These are phyloP conservation scores for Calephelis virginiensis DNA, from an alignment of 1,140 invertebrate species.

Conservation along the genomic window DNA sequence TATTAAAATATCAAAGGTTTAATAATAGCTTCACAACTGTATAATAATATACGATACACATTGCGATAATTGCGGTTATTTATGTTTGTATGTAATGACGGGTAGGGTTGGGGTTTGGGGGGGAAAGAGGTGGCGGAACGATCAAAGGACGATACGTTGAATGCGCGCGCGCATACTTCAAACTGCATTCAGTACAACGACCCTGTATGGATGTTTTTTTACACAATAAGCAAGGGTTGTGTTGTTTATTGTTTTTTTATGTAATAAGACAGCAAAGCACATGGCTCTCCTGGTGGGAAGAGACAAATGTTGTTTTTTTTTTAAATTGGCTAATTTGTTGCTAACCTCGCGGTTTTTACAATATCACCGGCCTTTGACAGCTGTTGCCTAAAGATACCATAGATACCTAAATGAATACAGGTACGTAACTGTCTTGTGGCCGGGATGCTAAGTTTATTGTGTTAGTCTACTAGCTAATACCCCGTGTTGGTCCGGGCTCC, in stretches of 20 bases:
- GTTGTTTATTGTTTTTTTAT: neutral
- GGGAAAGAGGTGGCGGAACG: slow-evolving; percentile 11
- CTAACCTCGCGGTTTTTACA: too few species aligned
- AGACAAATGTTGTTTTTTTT: too few species aligned
- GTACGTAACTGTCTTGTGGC: too few species aligned
- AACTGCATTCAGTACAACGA: slow-evolving; percentile 26
- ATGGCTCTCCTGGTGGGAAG: neutral
- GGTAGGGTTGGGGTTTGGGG: neutral
- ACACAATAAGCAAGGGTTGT: neutral
- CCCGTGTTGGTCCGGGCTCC: too few species aligned
- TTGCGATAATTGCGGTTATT: slow-evolving; percentile 32
- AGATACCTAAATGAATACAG: too few species aligned
- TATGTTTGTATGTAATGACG: slow-evolving; percentile 23
- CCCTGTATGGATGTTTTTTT: slow-evolving; percentile 21
- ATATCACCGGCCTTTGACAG: too few species aligned
- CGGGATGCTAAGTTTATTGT: too few species aligned
- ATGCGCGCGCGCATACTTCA: slow-evolving; percentile 27
- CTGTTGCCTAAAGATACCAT: too few species aligned
- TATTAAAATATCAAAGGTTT: slow-evolving; percentile 13
- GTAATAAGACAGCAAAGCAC: neutral
- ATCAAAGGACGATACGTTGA: slow-evolving; percentile 23
- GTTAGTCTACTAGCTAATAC: too few species aligned
- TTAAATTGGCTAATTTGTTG: too few species aligned
- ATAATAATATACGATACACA: neutral
- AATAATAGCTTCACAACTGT: neutral